A percentile compares a stretch with the other conserved stretches of the same genome.
Conservation (phyloP, 2,113 vertebrate species). For the Erythrolamprus reginae region DNA sequence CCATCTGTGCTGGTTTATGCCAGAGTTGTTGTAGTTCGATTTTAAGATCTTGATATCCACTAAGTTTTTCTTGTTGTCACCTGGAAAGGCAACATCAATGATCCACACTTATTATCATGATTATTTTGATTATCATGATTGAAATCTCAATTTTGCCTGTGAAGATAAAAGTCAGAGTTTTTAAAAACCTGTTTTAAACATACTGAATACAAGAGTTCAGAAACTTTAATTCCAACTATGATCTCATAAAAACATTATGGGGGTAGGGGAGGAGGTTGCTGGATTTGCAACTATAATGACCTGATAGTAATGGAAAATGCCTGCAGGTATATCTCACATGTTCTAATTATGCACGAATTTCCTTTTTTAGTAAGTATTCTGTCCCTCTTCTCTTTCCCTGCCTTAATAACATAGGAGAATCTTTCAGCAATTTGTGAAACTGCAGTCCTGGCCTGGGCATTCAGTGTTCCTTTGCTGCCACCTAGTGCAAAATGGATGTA, state of each 20-base stretch:
- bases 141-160: neutral
- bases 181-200: constrained; percentile 39
- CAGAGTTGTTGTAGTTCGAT: too few relatives aligned
- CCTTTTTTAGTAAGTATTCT: constrained; percentile 33
- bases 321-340: constrained; percentile 7
- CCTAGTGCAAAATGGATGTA: constrained; percentile 58
- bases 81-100: too few relatives aligned
- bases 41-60: too few relatives aligned
- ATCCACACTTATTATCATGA: too few relatives aligned
- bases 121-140: neutral
- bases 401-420: neutral
- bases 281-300: constrained; percentile 30
- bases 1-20: too few relatives aligned
- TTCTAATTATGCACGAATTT: constrained; percentile 3
- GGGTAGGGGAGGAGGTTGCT: neutral
- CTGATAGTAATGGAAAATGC: neutral
- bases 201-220: constrained; percentile 40
- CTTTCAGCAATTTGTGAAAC: neutral
- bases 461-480: constrained; percentile 80
- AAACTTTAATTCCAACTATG: neutral
- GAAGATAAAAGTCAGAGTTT: constrained; percentile 23
- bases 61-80: too few relatives aligned
- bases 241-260: constrained; percentile 14
- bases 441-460: neutral
- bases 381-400: neutral